Evolutionary conservation across 2,797 vertebrate genomes (phyloP), one percentile per base, ranked within the genome.

Genomic region (Lagodon rhomboides): DNA sequence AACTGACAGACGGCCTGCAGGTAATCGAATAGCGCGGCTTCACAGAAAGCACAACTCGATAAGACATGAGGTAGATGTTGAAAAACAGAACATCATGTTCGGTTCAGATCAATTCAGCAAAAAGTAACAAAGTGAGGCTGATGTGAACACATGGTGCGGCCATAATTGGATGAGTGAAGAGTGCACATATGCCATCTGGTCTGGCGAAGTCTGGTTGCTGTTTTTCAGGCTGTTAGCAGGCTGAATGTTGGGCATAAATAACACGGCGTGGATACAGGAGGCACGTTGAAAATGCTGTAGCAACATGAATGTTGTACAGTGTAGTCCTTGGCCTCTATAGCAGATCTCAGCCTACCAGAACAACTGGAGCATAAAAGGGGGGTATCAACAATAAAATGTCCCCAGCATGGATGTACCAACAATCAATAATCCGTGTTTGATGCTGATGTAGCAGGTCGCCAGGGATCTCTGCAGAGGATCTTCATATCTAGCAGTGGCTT

Each of bases 1-100:
- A 50, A 64, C 25, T 68, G 75, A 69, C 77, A 46, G 74, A 51
- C 69, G 73, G 79, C 47, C 71, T 55, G 20, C 69, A 68, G 82
- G 55, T 83, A 77, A 85, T 87, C 68, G 70, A 87, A 82, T 68
- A 60, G 46, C 73, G 0, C 49, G 0, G 62, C 68, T 73, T 78
- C 84, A 70, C 16, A 30, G 76, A 50, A 61, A 78, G 25, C 51
- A 64, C 64, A 82, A 73, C 62, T 81, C 74, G 3, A 81, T 84
- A 74, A 71, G 71, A 30, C 43, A 30, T 13, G 25, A 70, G 51
- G 56, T 51, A 30, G 46, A 72, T 66, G 54, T 62, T 54, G 68
- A 20, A 70, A 50, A 80, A 70, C 73, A 68, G 11, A 75, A 43
- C 68, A 69, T n/a, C 44, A 1, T 49, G 61, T 65, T 25, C 2